Evolutionary conservation across 2,888 invertebrate species (phyloP).

Genomic region (Chouioia cunea): DNA sequence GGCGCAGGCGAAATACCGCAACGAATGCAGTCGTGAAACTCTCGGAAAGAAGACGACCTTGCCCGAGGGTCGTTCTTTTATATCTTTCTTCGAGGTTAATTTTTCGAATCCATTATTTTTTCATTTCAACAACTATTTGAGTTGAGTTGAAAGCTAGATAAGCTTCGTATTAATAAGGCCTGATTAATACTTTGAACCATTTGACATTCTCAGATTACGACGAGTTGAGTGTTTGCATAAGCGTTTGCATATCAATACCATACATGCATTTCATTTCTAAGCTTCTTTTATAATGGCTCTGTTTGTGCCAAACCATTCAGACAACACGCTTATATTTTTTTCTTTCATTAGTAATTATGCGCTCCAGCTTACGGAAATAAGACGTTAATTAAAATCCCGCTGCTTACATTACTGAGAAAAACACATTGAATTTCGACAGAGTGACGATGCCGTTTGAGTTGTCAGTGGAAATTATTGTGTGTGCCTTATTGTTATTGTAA

Average conservation of each 20-base stretch:
- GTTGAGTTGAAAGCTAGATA: constrained; percentile 32
- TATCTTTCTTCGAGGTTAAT: neutral
- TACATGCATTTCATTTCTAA: constrained; percentile 32
- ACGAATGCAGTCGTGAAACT: neutral
- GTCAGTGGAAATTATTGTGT: too few relatives aligned
- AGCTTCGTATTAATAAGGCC: constrained; percentile 37
- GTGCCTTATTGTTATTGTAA: too few relatives aligned
- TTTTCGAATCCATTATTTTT: constrained; percentile 20
- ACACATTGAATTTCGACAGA: constrained; percentile 5
- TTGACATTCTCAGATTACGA: constrained; percentile 42
- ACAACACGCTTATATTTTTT: neutral
- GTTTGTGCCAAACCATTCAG: constrained; percentile 20
- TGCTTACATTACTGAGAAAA: neutral
- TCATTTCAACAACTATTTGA: constrained; percentile 38
- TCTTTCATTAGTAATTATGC: neutral
- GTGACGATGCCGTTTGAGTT: too few relatives aligned
- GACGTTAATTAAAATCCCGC: neutral
- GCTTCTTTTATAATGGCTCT: constrained; percentile 33
- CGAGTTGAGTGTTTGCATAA: constrained; percentile 33
- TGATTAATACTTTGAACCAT: constrained; percentile 40
- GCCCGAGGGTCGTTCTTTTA: constrained; percentile 26
- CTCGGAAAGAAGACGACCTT: constrained; percentile 41
- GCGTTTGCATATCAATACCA: constrained; percentile 36
- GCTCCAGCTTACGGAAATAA: too few relatives aligned
- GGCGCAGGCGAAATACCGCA: constrained; percentile 15